Evolutionary conservation across 2,113 vertebrate genomes (phyloP).

Genomic region (Hiodon alosoides): DNA sequence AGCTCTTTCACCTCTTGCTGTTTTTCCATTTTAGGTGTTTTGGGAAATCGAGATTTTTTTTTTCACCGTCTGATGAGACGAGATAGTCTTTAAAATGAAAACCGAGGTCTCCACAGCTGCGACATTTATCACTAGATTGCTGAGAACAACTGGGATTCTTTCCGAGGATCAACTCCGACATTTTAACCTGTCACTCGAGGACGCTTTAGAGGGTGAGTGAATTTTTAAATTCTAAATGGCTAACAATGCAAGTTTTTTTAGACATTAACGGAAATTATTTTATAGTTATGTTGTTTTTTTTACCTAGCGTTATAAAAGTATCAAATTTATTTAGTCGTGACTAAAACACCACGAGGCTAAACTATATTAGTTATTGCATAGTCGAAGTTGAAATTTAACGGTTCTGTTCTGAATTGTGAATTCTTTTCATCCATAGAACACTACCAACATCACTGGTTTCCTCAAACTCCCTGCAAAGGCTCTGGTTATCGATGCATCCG

Average conservation of each 20-base stretch:
- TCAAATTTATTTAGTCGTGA: too few species aligned
- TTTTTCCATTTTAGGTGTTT: background rate
- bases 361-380: too few species aligned
- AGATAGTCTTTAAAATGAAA: slow-evolving; percentile 46
- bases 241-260: too few species aligned
- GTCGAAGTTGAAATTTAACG: too few species aligned
- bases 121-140: slow-evolving; percentile 59
- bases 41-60: background rate
- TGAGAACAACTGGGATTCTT: slow-evolving; percentile 54
- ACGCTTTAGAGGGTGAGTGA: slow-evolving; percentile 48
- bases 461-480: slow-evolving; percentile 59
- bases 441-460: slow-evolving; percentile 70
- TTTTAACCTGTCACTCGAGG: slow-evolving; percentile 60
- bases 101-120: slow-evolving; percentile 60
- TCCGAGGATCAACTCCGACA: slow-evolving; percentile 57
- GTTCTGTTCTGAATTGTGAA: slow-evolving; percentile 1
- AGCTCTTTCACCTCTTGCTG: background rate
- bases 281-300: too few species aligned
- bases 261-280: too few species aligned
- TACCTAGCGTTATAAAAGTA: too few species aligned
- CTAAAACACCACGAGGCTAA: too few species aligned
- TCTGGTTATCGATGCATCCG: slow-evolving; percentile 69
- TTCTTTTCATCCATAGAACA: slow-evolving; percentile 54
- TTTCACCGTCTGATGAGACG: slow-evolving; percentile 30
- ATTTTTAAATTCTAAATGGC: too few species aligned